Evolutionary conservation across 2,888 invertebrate species (phyloP).

Genomic region (Spisula solida): DNA sequence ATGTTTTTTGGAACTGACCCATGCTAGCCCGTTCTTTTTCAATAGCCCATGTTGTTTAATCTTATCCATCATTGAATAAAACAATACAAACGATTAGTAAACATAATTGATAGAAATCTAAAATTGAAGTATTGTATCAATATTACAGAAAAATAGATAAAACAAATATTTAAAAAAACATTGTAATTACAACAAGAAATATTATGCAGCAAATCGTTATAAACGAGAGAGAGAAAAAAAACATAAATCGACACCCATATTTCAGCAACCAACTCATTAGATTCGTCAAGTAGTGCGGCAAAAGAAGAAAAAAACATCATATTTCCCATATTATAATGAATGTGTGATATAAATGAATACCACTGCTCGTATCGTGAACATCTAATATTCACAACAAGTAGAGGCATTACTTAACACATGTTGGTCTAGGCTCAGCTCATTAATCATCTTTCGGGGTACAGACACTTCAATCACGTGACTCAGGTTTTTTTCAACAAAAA

Average conservation of each 20-base stretch:
- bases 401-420: slow-evolving; percentile 53
- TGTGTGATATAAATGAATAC: slow-evolving; percentile 21
- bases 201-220: not conserved
- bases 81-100: too few species aligned
- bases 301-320: not conserved
- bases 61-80: too few species aligned
- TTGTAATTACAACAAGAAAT: too few species aligned
- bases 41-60: too few species aligned
- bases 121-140: too few species aligned
- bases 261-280: not conserved
- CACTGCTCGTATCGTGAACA: slow-evolving; percentile 22
- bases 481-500: slow-evolving; percentile 25
- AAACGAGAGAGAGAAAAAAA: not conserved
- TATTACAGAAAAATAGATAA: too few species aligned
- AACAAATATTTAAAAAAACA: too few species aligned
- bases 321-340: slow-evolving; percentile 15
- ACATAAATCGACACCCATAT: not conserved
- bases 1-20: too few species aligned
- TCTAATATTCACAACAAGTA: slow-evolving; percentile 43
- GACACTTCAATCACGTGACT: slow-evolving; percentile 44
- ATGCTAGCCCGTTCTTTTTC: too few species aligned
- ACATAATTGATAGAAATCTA: too few species aligned
- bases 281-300: not conserved
- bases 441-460: slow-evolving; percentile 46
- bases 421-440: slow-evolving; percentile 39